Evolutionary conservation across 2,797 vertebrate species (phyloP).

Genomic region (Lagorchestes hirsutus): DNA sequence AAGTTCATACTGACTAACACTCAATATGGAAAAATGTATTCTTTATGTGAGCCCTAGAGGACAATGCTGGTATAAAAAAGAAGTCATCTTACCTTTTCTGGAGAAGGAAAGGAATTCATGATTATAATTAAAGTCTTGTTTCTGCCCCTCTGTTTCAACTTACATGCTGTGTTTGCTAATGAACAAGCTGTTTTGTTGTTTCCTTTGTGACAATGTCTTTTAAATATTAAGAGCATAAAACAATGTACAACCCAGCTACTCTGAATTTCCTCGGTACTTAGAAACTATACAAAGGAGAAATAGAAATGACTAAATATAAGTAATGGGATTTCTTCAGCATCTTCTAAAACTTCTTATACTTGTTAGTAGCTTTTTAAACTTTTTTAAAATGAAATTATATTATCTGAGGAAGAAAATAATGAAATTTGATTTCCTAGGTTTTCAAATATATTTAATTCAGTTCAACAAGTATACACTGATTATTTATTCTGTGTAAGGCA

Average conservation of each 20-base stretch:
- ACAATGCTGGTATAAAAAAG: constrained; percentile 35
- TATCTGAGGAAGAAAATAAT: not conserved
- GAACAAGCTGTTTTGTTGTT: constrained; percentile 76
- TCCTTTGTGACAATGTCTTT: constrained; percentile 72
- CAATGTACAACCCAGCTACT: constrained; percentile 69
- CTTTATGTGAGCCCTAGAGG: constrained; percentile 64
- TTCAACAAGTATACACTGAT: not conserved
- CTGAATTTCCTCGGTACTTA: not conserved
- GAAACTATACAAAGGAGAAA: constrained; percentile 58
- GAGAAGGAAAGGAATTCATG: constrained; percentile 70
- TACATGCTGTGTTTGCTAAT: constrained; percentile 79
- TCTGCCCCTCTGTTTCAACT: constrained; percentile 64
- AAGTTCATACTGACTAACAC: constrained; percentile 58
- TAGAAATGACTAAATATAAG: constrained; percentile 58
- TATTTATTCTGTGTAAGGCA: not conserved
- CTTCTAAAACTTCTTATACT: not conserved
- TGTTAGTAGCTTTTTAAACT: constrained; percentile 1
- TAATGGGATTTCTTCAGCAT: not conserved
- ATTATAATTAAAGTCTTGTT: constrained; percentile 74
- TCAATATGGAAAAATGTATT: constrained; percentile 70
- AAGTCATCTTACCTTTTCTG: constrained; percentile 42
- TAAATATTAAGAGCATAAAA: constrained; percentile 81
- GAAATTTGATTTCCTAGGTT: constrained; percentile 1
- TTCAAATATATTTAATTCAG: not conserved
- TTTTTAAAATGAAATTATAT: constrained; percentile 21